These are phyloP conservation scores for Emberiza fucata DNA, from an alignment of 2,113 vertebrate genomes.

Conservation along the genomic window DNA sequence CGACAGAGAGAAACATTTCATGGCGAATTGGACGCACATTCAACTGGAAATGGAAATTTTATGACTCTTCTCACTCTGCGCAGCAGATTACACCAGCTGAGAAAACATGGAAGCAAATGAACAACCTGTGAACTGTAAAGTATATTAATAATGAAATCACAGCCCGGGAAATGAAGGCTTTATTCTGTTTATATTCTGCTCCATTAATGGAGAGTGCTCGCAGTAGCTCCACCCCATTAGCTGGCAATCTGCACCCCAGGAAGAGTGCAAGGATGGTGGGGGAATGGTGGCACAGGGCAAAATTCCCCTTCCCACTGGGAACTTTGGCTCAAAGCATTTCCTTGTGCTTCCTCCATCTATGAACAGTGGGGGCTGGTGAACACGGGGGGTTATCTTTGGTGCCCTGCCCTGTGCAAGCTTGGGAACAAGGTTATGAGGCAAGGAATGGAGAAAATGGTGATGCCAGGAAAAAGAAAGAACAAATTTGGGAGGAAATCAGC, in stretches of 20 bases:
- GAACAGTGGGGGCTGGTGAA: fast-evolving
- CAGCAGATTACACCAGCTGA: constrained; percentile 79
- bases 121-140: constrained; percentile 84
- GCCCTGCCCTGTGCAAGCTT: fast-evolving
- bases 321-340: neutral
- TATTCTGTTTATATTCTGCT: constrained; percentile 84
- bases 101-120: constrained; percentile 78
- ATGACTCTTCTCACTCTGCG: constrained; percentile 78
- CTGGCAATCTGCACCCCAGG: constrained; percentile 47
- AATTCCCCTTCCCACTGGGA: neutral
- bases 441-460: neutral
- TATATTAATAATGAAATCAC: constrained; percentile 84
- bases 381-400: fast-evolving
- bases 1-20: constrained; percentile 82
- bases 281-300: neutral
- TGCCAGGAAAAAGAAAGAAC: neutral
- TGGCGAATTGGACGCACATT: constrained; percentile 78
- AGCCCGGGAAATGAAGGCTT: constrained; percentile 80
- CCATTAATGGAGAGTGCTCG: constrained; percentile 76
- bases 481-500: neutral
- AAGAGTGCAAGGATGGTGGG: neutral
- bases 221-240: constrained; percentile 79
- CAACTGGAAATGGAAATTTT: constrained; percentile 84
- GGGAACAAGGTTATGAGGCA: neutral
- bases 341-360: fast-evolving